A percentile compares a stretch with the other conserved stretches of the same genome.
Conservation (phyloP, 2,797 vertebrate species). For the Gastrophryne carolinensis region DNA sequence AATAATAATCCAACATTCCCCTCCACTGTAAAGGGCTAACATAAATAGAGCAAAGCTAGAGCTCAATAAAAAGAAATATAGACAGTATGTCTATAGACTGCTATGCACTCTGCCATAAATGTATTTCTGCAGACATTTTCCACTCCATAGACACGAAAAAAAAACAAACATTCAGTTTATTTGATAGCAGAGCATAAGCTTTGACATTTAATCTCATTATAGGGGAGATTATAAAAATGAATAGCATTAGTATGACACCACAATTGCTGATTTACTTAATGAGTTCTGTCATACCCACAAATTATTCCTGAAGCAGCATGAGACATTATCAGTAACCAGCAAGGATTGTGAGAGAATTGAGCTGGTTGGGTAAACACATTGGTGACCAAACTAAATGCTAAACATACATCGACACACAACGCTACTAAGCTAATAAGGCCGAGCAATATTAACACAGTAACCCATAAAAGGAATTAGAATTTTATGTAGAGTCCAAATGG, state of each 20-base stretch:
- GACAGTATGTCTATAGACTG: too few relatives aligned
- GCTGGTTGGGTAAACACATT: too few relatives aligned
- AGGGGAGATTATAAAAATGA: slow-evolving; percentile 39
- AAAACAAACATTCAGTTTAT: background rate
- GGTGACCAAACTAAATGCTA: too few relatives aligned
- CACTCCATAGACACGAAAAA: background rate
- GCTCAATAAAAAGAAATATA: background rate
- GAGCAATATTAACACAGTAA: too few relatives aligned
- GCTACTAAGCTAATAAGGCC: too few relatives aligned
- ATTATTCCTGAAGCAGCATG: slow-evolving; percentile 27
- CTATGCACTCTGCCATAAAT: too few relatives aligned
- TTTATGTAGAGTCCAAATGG: too few relatives aligned
- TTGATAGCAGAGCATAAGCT: slow-evolving; percentile 15
- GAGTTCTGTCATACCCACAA: slow-evolving; percentile 23
- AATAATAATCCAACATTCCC: too few relatives aligned
- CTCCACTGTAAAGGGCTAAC: too few relatives aligned
- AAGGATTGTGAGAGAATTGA: background rate
- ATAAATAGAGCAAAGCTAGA: too few relatives aligned
- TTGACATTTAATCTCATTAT: slow-evolving; percentile 42
- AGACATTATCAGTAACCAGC: slow-evolving; percentile 8
- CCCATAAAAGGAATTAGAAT: too few relatives aligned
- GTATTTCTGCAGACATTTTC: slow-evolving; percentile 9
- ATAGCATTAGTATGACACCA: slow-evolving; percentile 40
- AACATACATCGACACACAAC: too few relatives aligned
- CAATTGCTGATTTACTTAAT: slow-evolving; percentile 44